These are phyloP conservation scores for Hucho hucho DNA, from an alignment of 2,113 vertebrate species.

Conservation along the genomic window DNA sequence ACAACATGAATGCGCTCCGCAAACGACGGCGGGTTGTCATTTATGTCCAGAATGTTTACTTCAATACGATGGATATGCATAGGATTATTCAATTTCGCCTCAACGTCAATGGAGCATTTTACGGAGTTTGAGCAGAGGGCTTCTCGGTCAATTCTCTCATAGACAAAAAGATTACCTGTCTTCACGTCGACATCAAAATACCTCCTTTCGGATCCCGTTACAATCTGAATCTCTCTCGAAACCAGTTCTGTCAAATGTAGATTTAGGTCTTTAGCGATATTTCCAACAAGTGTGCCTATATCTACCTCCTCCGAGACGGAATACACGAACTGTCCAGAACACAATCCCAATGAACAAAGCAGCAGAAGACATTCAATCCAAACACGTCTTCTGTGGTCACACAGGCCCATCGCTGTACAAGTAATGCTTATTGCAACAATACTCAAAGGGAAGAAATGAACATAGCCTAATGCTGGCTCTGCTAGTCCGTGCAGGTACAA, in stretches of 20 bases:
- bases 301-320: constrained; percentile 38
- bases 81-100: constrained; percentile 37
- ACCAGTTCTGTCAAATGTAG: constrained; percentile 44
- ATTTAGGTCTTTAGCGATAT: constrained; percentile 50
- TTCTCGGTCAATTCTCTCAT: constrained; percentile 39
- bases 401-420: neutral
- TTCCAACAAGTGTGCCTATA: constrained; percentile 39
- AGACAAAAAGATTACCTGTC: constrained; percentile 27
- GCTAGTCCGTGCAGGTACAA: neutral
- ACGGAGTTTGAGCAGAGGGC: constrained; percentile 16
- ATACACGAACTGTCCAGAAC: constrained; percentile 33
- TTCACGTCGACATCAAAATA: constrained; percentile 47
- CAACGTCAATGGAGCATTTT: constrained; percentile 28
- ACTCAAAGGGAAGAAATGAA: neutral
- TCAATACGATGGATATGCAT: constrained; percentile 41
- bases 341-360: neutral
- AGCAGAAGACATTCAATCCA: neutral
- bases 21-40: constrained; percentile 42
- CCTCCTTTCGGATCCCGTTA: constrained; percentile 30
- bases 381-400: neutral
- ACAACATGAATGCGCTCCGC: neutral
- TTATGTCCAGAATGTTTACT: constrained; percentile 40
- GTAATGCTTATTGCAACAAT: neutral
- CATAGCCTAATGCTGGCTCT: neutral
- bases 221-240: constrained; percentile 31